A percentile compares a stretch with the other conserved stretches of the same genome.
Evolutionary conservation across 2,888 invertebrate genomes (phyloP).

Genomic region (Limnephilus marmoratus): DNA sequence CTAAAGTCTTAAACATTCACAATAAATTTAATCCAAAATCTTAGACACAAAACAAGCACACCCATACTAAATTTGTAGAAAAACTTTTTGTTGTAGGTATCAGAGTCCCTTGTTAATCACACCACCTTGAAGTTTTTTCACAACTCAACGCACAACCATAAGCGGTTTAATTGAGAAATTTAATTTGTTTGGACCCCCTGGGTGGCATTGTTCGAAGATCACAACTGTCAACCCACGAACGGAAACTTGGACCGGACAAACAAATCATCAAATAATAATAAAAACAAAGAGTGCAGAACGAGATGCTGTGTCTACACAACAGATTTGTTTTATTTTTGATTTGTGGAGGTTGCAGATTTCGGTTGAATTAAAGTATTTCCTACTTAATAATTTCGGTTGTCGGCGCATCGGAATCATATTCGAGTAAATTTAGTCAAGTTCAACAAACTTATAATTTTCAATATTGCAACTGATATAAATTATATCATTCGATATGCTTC

Average conservation of each 20-base stretch:
- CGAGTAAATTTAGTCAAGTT: too few species aligned
- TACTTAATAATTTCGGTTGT: too few species aligned
- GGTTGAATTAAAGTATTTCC: not conserved
- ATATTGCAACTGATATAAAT: too few species aligned
- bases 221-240: constrained; percentile 11
- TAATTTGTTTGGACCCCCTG: constrained; percentile 12
- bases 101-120: not conserved
- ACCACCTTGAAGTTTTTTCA: not conserved
- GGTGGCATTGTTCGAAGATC: not conserved
- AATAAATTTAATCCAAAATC: too few species aligned
- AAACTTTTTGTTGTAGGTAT: not conserved
- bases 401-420: too few species aligned
- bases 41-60: not conserved
- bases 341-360: not conserved
- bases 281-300: constrained; percentile 2
- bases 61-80: not conserved
- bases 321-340: not conserved
- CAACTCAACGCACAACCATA: not conserved
- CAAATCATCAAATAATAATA: not conserved
- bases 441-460: too few species aligned
- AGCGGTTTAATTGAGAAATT: not conserved
- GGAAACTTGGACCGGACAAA: not conserved
- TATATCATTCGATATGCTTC: too few species aligned
- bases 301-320: not conserved
- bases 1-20: too few species aligned